A percentile compares a stretch with the other conserved stretches of the same genome.
phyloP scores from a whole-genome alignment of 2,888 invertebrate genomes.

The Troilus luridus region DNA sequence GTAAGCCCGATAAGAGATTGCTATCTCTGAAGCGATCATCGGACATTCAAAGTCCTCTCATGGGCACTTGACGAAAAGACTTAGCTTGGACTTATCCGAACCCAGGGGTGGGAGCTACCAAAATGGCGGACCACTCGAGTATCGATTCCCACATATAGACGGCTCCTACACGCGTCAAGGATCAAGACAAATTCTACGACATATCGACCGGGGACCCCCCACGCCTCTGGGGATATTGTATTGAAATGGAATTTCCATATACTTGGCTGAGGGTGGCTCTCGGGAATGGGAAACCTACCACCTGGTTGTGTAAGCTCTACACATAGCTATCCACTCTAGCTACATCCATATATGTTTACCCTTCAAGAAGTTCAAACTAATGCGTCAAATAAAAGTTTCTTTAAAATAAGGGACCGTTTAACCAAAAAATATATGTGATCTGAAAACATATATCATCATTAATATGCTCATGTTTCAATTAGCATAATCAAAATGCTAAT shows the following conservation, averaged over 20 bases:
- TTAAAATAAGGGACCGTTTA: background rate
- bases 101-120: conserved; percentile 48
- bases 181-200: conserved; percentile 58
- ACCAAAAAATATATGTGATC: background rate
- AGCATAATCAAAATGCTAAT: no score
- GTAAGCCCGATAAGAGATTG: conserved; percentile 4
- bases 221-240: conserved; percentile 54
- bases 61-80: conserved; percentile 30
- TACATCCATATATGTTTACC: background rate
- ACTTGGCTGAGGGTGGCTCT: conserved; percentile 15
- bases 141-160: conserved; percentile 51
- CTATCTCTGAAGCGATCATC: background rate
- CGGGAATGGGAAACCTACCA: conserved; percentile 22
- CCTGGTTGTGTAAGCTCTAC: conserved; percentile 20
- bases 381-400: background rate
- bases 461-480: no score
- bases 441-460: no score
- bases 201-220: conserved; percentile 52
- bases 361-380: background rate
- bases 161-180: conserved; percentile 45
- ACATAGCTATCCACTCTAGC: conserved; percentile 25
- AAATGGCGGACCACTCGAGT: conserved; percentile 56
- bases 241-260: conserved; percentile 60
- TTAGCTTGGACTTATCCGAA: conserved; percentile 45
- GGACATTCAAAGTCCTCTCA: background rate